Evolutionary conservation across 1,140 invertebrate species (phyloP), one percentile per base, ranked within the genome.

Genomic region (Brachionus manjavacas): DNA sequence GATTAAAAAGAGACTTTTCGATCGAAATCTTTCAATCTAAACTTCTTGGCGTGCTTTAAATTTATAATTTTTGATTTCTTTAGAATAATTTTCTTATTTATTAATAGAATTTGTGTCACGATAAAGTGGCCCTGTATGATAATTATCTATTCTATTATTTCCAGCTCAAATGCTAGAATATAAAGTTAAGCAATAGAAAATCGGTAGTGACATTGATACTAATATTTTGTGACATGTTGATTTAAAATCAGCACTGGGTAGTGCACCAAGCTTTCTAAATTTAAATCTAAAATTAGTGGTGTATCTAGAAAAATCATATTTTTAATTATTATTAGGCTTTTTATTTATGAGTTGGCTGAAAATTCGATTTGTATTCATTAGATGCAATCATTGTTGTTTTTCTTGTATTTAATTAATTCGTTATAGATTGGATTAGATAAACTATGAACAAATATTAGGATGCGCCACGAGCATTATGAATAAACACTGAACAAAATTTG

Each of bases 401-500:
- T 66, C n/a, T 68, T 68, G 66, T 68, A 68, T 68, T 68, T 68
- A 68, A 68, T 68, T 68, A 68, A 68, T 68, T 68, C 66, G 31
- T 68, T 31, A 68, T 68, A 68, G 66, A 68, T 68, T n/a, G 23
- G 16, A 39, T 68, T 68, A 68, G 66, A 68, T 68, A 68, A 68
- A 68, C 66, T 68, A 31, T 68, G 66, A 68, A 39, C 28, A 68
- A 68, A 68, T 68, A 68, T 68, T 68, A 14, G 14, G 25, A 31
- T 68, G 31, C 25, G 39, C 52, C 52, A 60, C n/a, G 52, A 60
- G 52, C 20, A 60, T 60, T 60, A 20, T 60, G 52, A 60, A 60
- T 60, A 60, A 60, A 60, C 52, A 60, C 25, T 60, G 52, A 8
- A 60, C 9, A 60, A 60, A 31, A 68, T 68, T 68, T 68, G 25